Evolutionary conservation across 2,888 invertebrate genomes (phyloP), one percentile per base, ranked within the genome.

Genomic region (Elysia crispata): DNA sequence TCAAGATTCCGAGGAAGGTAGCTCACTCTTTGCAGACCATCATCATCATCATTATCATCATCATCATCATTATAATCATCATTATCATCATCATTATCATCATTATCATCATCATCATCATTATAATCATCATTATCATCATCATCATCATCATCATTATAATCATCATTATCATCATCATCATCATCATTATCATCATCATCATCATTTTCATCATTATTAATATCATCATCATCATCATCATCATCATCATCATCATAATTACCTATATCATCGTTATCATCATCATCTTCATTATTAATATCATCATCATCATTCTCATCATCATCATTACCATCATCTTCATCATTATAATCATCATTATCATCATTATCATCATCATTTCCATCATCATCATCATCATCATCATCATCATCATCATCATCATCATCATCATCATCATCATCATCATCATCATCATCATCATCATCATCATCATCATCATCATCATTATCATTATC

Each of bases 81-180:
- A 54, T 50, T 11, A 23, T 77, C 25, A 31, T 25, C 8, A 13
- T 3, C 28, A 25, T 15, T n/a, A 8, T 30, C 20, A 31, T 30
- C 54, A 18, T 54, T 54, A 54, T 54, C 18, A 54, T 54, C 54
- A 54, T 54, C 54, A 18, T 54, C 54, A 54, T 54, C 54, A 54
- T 54, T 20, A 54, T 54, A 13, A 54, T 54, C 54, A 54, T 54
- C 54, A 54, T 54, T 20, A 54, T 54, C 54, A 54, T 54, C 54
- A 54, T 54, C 54, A 54, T 54, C 54, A 18, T 54, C 54, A 54
- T 54, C 54, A 54, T 54, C 54, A 54, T 54, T 20, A 54, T 54
- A 13, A 18, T 54, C 54, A 54, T 54, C 54, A 15, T 54, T 15
- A 15, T 54, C 54, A n/a, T n/a, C n/a, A n/a, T n/a, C n/a, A n/a